phyloP scores from a whole-genome alignment of 2,113 vertebrate genomes.

The Phaethornis superciliosus region DNA sequence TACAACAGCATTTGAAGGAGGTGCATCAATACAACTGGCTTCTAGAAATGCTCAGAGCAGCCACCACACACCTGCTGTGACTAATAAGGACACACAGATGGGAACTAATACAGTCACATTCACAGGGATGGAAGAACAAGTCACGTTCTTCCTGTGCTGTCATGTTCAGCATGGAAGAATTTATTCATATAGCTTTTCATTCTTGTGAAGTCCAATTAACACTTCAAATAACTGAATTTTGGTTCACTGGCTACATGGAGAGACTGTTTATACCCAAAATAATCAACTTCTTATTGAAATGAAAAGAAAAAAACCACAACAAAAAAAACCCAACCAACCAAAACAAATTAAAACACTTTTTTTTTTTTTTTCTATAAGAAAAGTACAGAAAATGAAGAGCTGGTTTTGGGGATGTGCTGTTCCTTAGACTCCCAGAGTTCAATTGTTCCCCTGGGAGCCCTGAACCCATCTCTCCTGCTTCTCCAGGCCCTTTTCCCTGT shows the following conservation, averaged over 20 bases:
- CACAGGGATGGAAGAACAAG: neutral
- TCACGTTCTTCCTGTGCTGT: neutral
- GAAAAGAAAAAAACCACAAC: neutral
- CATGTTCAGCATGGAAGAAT: neutral
- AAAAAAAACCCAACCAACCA: neutral
- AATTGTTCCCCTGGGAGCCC: neutral
- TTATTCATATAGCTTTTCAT: neutral
- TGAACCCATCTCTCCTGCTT: neutral
- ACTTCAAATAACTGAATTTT: neutral
- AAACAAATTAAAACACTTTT: neutral
- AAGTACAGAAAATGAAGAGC: slow-evolving; percentile 34
- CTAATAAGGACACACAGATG: neutral
- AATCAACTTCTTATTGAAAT: neutral
- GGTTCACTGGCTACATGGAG: slow-evolving; percentile 4
- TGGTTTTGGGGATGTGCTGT: neutral
- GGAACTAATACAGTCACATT: neutral
- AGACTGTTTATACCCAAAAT: neutral
- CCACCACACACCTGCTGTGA: neutral
- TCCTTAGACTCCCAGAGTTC: neutral
- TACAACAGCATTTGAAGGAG: neutral
- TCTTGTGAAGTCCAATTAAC: neutral
- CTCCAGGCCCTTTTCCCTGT: neutral
- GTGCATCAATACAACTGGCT: neutral
- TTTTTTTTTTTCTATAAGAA: slow-evolving; percentile 43
- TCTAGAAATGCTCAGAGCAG: neutral